Evolutionary conservation across 2,888 invertebrate species (phyloP).

Genomic region (Ephialtes manifestator): DNA sequence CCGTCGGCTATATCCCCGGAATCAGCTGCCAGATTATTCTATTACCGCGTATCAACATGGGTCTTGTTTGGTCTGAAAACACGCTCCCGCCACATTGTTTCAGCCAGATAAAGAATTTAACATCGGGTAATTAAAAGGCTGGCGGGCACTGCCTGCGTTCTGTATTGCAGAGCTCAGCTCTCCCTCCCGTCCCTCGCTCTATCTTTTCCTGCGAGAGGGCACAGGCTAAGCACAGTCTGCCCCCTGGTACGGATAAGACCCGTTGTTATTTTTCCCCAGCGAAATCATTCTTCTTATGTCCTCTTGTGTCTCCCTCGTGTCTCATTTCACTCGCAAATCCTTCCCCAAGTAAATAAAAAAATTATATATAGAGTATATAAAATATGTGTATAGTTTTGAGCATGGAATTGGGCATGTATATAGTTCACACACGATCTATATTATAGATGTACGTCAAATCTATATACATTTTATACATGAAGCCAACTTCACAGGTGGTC

Average conservation of each 20-base stretch:
- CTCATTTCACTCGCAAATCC: not conserved
- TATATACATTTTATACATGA: too few species aligned
- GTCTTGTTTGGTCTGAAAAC: slow-evolving; percentile 90
- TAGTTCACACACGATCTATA: too few species aligned
- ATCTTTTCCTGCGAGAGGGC: slow-evolving; percentile 16
- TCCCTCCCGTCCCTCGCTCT: slow-evolving; percentile 13
- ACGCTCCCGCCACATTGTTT: slow-evolving; percentile 87
- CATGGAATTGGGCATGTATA: too few species aligned
- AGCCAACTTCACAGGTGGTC: too few species aligned
- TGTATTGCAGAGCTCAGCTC: not conserved
- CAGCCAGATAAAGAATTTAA: slow-evolving; percentile 90
- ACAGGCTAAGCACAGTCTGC: not conserved
- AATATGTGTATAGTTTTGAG: too few species aligned
- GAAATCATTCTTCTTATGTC: slow-evolving; percentile 8
- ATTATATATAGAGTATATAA: too few species aligned
- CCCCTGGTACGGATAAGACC: slow-evolving; percentile 20
- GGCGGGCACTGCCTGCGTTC: slow-evolving; percentile 69
- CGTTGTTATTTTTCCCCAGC: slow-evolving; percentile 39
- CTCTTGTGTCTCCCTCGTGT: not conserved
- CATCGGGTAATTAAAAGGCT: slow-evolving; percentile 88
- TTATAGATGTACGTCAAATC: too few species aligned
- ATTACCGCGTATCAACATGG: slow-evolving; percentile 90
- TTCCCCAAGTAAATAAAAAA: not conserved
- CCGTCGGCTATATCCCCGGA: slow-evolving; percentile 85
- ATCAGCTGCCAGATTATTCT: slow-evolving; percentile 90